Conservation (phyloP, 2,113 vertebrate species). For the Pampusana beccarii region DNA sequence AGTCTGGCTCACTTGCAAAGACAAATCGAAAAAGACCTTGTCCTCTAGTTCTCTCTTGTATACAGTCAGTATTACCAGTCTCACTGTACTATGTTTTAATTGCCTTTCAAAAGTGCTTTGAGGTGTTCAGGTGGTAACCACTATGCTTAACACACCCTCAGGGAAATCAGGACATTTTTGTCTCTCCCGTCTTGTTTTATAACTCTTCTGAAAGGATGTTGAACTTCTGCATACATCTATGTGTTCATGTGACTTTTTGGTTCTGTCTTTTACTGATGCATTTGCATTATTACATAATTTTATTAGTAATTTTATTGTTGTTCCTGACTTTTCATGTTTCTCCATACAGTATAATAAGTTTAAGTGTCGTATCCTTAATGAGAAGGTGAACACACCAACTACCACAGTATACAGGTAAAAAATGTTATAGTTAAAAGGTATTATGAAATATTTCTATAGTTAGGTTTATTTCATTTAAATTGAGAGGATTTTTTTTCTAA, state of each 20-base stretch:
- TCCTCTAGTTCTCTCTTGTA: not conserved
- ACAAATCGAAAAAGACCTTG: not conserved
- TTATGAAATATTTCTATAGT: not conserved
- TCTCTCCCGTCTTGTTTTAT: not conserved
- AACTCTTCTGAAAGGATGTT: not conserved
- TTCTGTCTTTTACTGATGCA: not conserved
- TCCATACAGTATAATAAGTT: conserved; percentile 77
- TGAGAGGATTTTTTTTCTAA: not conserved
- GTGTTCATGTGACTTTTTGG: not conserved
- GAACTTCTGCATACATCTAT: not conserved
- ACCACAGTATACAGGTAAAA: conserved; percentile 82
- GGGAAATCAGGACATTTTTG: not conserved
- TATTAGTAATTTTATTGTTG: not conserved
- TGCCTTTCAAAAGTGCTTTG: not conserved
- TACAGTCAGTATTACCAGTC: not conserved
- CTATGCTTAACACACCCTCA: not conserved
- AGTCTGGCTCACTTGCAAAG: not conserved
- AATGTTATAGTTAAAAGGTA: not conserved
- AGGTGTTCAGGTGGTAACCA: not conserved
- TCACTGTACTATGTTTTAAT: not conserved
- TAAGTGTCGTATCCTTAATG: conserved; percentile 81
- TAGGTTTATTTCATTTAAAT: not conserved
- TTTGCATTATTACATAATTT: not conserved
- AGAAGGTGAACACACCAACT: conserved; percentile 77
- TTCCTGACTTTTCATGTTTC: not conserved